phyloP scores from a whole-genome alignment of 2,888 invertebrate species.

The Tenthredo mesomela region DNA sequence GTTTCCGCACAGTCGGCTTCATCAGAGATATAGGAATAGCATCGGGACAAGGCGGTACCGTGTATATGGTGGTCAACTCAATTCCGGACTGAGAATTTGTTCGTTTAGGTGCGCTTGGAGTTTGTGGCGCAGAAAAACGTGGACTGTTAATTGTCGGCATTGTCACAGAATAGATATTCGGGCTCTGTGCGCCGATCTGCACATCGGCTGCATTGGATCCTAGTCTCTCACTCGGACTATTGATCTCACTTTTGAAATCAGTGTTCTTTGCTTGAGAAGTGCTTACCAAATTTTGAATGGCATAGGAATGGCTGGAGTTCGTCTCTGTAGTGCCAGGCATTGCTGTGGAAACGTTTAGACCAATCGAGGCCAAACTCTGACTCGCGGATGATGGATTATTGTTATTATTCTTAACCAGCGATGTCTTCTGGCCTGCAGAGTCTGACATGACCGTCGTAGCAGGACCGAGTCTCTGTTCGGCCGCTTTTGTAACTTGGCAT shows the following conservation, averaged over 20 bases:
- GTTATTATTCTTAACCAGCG: constrained; percentile 41
- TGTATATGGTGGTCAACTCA: constrained; percentile 59
- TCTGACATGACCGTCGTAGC: not conserved
- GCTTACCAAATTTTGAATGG: constrained; percentile 66
- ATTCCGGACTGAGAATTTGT: constrained; percentile 25
- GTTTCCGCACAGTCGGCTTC: constrained; percentile 71
- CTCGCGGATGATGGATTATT: constrained; percentile 54
- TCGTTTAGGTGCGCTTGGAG: constrained; percentile 2
- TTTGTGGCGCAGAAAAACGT: constrained; percentile 56
- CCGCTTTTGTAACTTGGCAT: not conserved
- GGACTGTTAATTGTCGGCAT: constrained; percentile 64
- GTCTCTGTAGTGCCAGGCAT: constrained; percentile 55
- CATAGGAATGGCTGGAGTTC: constrained; percentile 64
- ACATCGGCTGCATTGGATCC: not conserved
- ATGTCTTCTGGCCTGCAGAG: not conserved
- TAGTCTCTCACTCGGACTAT: constrained; percentile 10
- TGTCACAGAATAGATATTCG: constrained; percentile 69
- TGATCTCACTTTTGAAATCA: not conserved
- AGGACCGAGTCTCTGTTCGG: not conserved
- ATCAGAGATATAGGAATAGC: constrained; percentile 75
- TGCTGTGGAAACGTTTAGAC: constrained; percentile 66
- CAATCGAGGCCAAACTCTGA: constrained; percentile 64
- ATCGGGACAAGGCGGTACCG: constrained; percentile 74
- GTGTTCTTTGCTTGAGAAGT: constrained; percentile 60
- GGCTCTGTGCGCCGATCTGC: not conserved